These are phyloP conservation scores for Hermetia illucens DNA, from an alignment of 1,140 invertebrate genomes.

Conservation along the genomic window DNA sequence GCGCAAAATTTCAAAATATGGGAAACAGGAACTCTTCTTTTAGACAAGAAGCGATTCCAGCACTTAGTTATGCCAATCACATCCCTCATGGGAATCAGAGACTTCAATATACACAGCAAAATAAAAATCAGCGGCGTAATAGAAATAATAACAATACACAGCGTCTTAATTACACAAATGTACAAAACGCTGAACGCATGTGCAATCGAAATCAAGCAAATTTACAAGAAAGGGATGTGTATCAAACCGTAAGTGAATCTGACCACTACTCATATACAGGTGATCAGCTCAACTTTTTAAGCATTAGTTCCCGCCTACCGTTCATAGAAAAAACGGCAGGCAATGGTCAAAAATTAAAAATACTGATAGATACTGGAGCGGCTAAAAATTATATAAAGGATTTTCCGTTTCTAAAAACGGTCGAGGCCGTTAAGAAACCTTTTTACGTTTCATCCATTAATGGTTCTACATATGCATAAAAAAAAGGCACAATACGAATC, in stretches of 20 bases:
- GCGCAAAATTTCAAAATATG: no score
- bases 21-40: no score
- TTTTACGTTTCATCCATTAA: not conserved
- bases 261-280: not conserved
- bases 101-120: no score
- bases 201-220: not conserved
- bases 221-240: not conserved
- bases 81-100: no score
- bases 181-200: not conserved
- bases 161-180: not conserved
- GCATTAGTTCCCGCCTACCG: not conserved
- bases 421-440: not conserved
- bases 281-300: not conserved
- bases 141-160: not conserved
- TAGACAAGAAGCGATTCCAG: no score
- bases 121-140: no score
- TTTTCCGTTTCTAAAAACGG: no score
- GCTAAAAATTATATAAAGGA: not conserved
- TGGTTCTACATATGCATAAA: not conserved
- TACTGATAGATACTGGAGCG: slow-evolving; percentile 3
- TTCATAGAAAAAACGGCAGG: not conserved
- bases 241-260: not conserved
- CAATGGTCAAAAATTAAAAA: not conserved
- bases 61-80: no score
- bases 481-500: not conserved